Conservation (phyloP, 2,888 invertebrate species). For the Cheiracanthium punctorium region DNA sequence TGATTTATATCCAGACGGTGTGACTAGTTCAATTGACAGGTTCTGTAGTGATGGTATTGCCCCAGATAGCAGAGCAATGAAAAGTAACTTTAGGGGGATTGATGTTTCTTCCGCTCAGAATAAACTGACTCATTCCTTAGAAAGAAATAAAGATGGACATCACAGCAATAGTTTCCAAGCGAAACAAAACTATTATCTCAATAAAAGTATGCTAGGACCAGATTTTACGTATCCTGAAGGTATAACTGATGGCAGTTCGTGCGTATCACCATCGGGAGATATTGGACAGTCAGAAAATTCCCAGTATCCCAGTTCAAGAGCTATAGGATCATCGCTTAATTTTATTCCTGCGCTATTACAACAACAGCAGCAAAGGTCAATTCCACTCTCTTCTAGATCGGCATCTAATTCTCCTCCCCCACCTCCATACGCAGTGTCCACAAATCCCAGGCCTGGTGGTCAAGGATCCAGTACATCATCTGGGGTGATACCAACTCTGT, state of each 20-base stretch:
- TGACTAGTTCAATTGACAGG: slow-evolving; percentile 54
- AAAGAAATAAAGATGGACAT: slow-evolving; percentile 70
- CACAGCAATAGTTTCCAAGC: slow-evolving; percentile 70
- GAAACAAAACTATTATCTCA: slow-evolving; percentile 70
- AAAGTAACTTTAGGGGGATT: slow-evolving; percentile 46
- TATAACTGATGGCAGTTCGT: slow-evolving; percentile 30
- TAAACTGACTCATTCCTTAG: slow-evolving; percentile 68
- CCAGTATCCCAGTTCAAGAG: slow-evolving; percentile 41
- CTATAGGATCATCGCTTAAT: slow-evolving; percentile 60
- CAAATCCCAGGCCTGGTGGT: slow-evolving; percentile 22
- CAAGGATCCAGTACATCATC: slow-evolving; percentile 18
- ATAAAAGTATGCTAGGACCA: slow-evolving; percentile 70
- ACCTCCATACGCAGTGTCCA: slow-evolving; percentile 38
- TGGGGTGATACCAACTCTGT: slow-evolving; percentile 53
- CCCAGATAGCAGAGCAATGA: slow-evolving; percentile 34
- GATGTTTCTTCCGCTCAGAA: slow-evolving; percentile 38
- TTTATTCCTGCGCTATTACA: slow-evolving; percentile 60
- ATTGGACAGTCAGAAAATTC: slow-evolving; percentile 29
- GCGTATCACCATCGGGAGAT: slow-evolving; percentile 51
- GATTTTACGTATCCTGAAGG: slow-evolving; percentile 69
- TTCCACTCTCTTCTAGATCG: slow-evolving; percentile 33
- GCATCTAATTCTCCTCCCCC: slow-evolving; percentile 62
- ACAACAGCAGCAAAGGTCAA: slow-evolving; percentile 41
- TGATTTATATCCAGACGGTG: slow-evolving; percentile 62
- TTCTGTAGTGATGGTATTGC: slow-evolving; percentile 54